These are phyloP conservation scores for Cephus sareptanus DNA, from an alignment of 2,888 invertebrate species.

Conservation along the genomic window DNA sequence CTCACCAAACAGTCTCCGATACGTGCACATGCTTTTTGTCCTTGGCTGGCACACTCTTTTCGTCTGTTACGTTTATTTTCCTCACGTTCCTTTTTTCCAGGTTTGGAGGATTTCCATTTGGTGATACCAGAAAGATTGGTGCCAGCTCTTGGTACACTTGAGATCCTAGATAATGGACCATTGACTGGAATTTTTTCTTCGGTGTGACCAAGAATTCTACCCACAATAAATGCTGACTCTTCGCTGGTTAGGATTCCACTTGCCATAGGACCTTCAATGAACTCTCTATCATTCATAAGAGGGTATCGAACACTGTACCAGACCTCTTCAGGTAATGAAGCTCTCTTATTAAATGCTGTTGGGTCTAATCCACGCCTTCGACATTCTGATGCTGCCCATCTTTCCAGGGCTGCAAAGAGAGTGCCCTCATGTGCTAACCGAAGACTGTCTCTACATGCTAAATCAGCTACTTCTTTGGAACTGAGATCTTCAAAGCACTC, in stretches of 20 bases:
- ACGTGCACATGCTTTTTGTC: conserved; percentile 53
- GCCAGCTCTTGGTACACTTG: conserved; percentile 37
- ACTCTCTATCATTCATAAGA: conserved; percentile 74
- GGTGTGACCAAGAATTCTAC: conserved; percentile 50
- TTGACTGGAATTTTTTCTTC: conserved; percentile 13
- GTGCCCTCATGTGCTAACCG: conserved; percentile 73
- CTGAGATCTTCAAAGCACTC: conserved; percentile 73
- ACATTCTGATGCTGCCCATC: conserved; percentile 73
- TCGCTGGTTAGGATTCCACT: conserved; percentile 69
- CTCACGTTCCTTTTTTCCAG: conserved; percentile 52
- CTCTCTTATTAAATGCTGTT: conserved; percentile 68
- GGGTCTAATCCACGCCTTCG: conserved; percentile 68
- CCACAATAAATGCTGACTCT: conserved; percentile 63
- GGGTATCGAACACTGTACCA: conserved; percentile 76
- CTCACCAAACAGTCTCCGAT: conserved; percentile 55
- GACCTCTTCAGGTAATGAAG: conserved; percentile 65
- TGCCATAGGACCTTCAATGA: conserved; percentile 70
- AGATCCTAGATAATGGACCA: conserved; percentile 31
- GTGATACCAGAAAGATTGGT: conserved; percentile 3
- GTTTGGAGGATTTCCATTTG: conserved; percentile 28
- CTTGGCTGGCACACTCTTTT: conserved; percentile 55
- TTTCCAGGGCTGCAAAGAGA: conserved; percentile 73
- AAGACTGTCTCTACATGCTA: conserved; percentile 77
- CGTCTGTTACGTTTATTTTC: conserved; percentile 58
- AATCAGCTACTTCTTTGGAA: conserved; percentile 73